Evolutionary conservation across 2,113 vertebrate species (phyloP), one percentile per base, ranked within the genome.

Genomic region (Dicrurus megarhynchus): DNA sequence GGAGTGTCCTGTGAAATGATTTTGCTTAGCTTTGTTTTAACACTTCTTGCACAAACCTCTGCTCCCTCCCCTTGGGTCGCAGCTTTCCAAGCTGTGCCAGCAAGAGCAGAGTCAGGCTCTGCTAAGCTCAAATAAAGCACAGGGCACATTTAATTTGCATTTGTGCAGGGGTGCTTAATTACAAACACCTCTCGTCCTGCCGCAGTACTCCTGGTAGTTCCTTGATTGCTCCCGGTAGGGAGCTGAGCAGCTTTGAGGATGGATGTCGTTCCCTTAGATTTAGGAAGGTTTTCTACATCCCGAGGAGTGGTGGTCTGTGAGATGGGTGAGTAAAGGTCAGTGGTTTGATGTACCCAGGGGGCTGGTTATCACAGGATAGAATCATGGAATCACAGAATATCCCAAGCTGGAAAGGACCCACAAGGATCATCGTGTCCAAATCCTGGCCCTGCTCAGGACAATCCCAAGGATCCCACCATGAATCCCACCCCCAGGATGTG

Each of bases 1-100:
- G 27, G 63, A 87, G 50, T 8, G 74, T 60, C 16, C 83, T 46
- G 13, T 7, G 67, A 44, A 37, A 37, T 41, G 44, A 35, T 91
- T 92, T 77, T 87, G 69, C 84, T 70, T n/a, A 39, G 67, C 39
- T 95, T 77, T 80, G 57, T 69, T 84, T 78, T 49, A 68, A 64
- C 63, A 6, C 59, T 84, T 18, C 82, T 93, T 77, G 15, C 16
- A 75, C 47, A 78, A 84, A 87, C 22, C 67, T 56, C 52, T 69
- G 64, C 71, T 63, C 47, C 33, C 26, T 70, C 68, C 57, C 60
- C 39, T 78, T 33, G 35, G 84, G 49, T 69, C 27, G 5, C 56
- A 67, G 90, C 64, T 94, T 74, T 61, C 55, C 49, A 28, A 86
- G 89, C 76, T 4, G 28, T 59, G 75, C 69, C 69, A 95, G 73